These are phyloP conservation scores for Hyles vespertilio DNA, from an alignment of 1,140 invertebrate genomes.

Conservation along the genomic window DNA sequence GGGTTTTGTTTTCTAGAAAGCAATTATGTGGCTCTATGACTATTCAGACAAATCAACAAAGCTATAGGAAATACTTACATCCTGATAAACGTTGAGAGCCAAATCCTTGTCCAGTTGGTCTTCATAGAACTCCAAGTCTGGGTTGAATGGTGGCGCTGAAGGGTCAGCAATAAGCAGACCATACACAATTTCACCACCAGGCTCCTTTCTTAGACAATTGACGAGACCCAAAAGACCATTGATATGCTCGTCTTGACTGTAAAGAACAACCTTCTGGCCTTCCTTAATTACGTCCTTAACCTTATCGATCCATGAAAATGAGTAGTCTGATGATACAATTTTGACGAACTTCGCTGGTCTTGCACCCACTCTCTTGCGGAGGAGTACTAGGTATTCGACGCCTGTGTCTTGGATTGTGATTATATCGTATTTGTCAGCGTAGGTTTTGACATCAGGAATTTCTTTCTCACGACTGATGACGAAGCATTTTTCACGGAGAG, in stretches of 20 bases:
- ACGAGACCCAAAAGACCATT: conserved; percentile 91
- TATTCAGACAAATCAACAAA: too few species aligned
- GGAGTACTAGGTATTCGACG: conserved; percentile 62
- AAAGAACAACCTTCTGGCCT: conserved; percentile 76
- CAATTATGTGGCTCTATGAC: too few species aligned
- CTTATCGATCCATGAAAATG: conserved; percentile 63
- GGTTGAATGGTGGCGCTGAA: conserved; percentile 80
- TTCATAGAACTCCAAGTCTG: conserved; percentile 80
- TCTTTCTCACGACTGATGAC: conserved; percentile 72
- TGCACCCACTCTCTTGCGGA: conserved; percentile 57
- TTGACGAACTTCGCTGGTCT: conserved; percentile 65
- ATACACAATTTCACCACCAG: conserved; percentile 78
- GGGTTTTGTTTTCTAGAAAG: not conserved
- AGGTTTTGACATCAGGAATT: conserved; percentile 41
- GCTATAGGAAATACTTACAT: conserved; percentile 63
- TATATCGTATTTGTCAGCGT: conserved; percentile 56
- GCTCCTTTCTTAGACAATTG: conserved; percentile 84
- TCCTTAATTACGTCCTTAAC: conserved; percentile 76
- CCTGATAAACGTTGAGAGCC: conserved; percentile 86
- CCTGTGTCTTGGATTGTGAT: conserved; percentile 62
- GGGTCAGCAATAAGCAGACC: conserved; percentile 81
- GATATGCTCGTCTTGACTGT: conserved; percentile 78
- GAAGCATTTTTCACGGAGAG: conserved; percentile 69
- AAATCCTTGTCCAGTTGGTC: conserved; percentile 83
- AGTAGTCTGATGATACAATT: conserved; percentile 44